A percentile compares a stretch with the other conserved stretches of the same genome.
Evolutionary conservation across 1,140 invertebrate genomes (phyloP).

Genomic region (Wiebesia pumilae): DNA sequence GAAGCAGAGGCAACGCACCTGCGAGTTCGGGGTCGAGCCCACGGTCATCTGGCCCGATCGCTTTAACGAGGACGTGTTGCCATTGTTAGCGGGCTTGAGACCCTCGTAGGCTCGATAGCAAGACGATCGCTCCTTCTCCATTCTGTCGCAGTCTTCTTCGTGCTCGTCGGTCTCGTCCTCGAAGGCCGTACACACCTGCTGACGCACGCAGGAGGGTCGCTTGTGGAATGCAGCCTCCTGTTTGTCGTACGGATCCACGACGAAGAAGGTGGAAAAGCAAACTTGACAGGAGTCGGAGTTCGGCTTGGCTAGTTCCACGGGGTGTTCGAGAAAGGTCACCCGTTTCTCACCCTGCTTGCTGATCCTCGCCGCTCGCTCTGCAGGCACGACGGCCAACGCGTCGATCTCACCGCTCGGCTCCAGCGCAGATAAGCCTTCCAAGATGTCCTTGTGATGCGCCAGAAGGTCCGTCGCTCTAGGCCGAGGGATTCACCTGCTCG

Average conservation of each 20-base stretch:
- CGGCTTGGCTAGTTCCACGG: slow-evolving; percentile 4
- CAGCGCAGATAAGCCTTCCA: slow-evolving; percentile 28
- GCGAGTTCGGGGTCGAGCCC: slow-evolving; percentile 56
- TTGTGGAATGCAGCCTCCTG: slow-evolving; percentile 15
- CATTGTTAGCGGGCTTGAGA: slow-evolving; percentile 73
- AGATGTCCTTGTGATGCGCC: not conserved
- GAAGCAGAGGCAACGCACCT: slow-evolving; percentile 80
- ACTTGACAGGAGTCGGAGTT: slow-evolving; percentile 18
- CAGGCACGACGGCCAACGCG: slow-evolving; percentile 36
- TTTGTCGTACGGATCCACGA: slow-evolving; percentile 34
- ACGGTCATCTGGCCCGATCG: slow-evolving; percentile 40
- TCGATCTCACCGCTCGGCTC: slow-evolving; percentile 44
- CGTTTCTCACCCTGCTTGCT: slow-evolving; percentile 45
- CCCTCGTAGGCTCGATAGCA: slow-evolving; percentile 73
- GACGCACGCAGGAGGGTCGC: not conserved
- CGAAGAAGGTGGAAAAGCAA: slow-evolving; percentile 38
- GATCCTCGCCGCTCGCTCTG: slow-evolving; percentile 5
- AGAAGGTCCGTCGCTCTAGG: not conserved
- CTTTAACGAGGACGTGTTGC: slow-evolving; percentile 74
- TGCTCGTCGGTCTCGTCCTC: slow-evolving; percentile 32
- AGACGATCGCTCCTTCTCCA: slow-evolving; percentile 68
- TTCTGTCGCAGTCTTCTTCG: slow-evolving; percentile 39
- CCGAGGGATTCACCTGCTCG: not conserved
- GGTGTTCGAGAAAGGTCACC: slow-evolving; percentile 51
- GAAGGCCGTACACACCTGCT: not conserved